Conservation (phyloP, 2,888 invertebrate species). For the Phrixothrix hirtus region DNA sequence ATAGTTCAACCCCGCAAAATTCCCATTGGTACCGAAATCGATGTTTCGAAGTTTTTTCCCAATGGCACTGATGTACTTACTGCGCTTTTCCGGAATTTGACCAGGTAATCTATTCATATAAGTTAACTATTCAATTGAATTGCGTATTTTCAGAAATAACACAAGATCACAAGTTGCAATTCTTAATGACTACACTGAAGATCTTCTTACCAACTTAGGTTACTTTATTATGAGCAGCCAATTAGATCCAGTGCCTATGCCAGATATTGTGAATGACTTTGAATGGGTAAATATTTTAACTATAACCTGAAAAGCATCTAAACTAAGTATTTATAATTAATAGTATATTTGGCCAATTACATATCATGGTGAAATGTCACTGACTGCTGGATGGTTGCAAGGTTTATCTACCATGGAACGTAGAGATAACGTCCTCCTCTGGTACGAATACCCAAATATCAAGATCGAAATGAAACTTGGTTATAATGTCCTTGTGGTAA, state of each 20-base stretch:
- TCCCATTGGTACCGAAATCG: not conserved
- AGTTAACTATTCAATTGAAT: no score
- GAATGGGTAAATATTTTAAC: conserved; percentile 17
- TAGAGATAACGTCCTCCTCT: conserved; percentile 54
- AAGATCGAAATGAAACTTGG: conserved; percentile 19
- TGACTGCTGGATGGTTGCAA: conserved; percentile 58
- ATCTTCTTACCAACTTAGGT: conserved; percentile 1
- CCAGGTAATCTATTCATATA: not conserved
- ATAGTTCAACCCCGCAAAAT: not conserved
- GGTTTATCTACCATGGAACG: conserved; percentile 58
- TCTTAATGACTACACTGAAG: conserved; percentile 12
- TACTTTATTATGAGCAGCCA: not conserved
- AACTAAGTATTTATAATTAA: not conserved
- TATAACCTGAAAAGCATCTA: not conserved
- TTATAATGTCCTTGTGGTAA: conserved; percentile 6
- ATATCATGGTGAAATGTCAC: conserved; percentile 59
- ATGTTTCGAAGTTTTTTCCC: not conserved
- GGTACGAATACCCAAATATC: conserved; percentile 24
- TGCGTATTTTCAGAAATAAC: not conserved
- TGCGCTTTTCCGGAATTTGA: not conserved
- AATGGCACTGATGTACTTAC: not conserved
- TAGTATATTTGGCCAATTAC: conserved; percentile 54
- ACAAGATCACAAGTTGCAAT: conserved; percentile 4
- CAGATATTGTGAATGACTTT: conserved; percentile 5
- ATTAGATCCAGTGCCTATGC: conserved; percentile 8